Evolutionary conservation across 2,888 invertebrate genomes (phyloP).

Genomic region (Plebejus melissa): DNA sequence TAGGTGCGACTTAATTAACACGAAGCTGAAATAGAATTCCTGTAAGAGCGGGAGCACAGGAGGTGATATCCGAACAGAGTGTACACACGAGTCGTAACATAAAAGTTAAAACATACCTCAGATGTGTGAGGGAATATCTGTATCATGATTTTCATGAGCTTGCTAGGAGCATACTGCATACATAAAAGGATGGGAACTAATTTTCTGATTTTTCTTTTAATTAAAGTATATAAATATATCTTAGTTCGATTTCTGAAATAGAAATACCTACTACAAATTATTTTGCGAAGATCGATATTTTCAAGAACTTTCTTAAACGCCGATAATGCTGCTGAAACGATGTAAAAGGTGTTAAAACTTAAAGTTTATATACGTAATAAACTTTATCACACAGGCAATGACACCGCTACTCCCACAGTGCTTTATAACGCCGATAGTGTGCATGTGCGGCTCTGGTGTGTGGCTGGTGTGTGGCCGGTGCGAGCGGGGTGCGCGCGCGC

Average conservation of each 20-base stretch:
- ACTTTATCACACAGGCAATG: neutral
- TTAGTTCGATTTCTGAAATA: neutral
- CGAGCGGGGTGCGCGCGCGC: slow-evolving; percentile 64
- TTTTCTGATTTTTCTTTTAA: too few species aligned
- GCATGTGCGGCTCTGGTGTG: neutral
- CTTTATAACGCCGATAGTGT: neutral
- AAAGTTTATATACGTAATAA: neutral
- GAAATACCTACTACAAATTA: neutral
- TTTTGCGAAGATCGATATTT: neutral
- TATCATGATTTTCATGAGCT: too few species aligned
- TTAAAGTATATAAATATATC: neutral
- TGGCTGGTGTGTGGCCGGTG: slow-evolving; percentile 16
- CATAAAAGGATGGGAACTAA: too few species aligned
- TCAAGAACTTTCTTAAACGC: neutral
- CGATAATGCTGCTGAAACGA: neutral
- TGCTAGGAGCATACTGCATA: too few species aligned
- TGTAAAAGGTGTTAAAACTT: neutral
- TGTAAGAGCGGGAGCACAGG: slow-evolving; percentile 50
- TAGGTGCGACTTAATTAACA: slow-evolving; percentile 79
- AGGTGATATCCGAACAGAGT: neutral
- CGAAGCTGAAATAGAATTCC: slow-evolving; percentile 78
- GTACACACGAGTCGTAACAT: neutral
- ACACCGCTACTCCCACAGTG: neutral
- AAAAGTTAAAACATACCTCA: neutral
- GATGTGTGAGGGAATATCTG: neutral